Evolutionary conservation across 2,888 invertebrate species (phyloP).

Genomic region (Nymphalis polychloros): DNA sequence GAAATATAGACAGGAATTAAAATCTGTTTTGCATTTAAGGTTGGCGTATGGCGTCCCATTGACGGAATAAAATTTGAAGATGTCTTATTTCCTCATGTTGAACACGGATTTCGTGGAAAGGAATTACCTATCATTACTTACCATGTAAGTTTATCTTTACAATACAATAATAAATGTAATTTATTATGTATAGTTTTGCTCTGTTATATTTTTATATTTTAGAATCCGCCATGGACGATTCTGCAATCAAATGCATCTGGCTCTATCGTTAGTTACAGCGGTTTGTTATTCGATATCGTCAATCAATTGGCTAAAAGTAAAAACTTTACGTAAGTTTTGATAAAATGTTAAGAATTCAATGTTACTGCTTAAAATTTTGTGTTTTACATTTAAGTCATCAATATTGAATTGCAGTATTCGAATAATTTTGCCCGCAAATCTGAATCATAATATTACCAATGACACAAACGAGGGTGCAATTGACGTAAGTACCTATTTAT

Average conservation of each 20-base stretch:
- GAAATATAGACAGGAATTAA: not conserved
- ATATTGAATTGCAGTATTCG: conserved; percentile 57
- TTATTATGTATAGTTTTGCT: not conserved
- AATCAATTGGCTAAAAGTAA: conserved; percentile 87
- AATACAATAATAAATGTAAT: not conserved
- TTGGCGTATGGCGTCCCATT: conserved; percentile 88
- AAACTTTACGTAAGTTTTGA: conserved; percentile 87
- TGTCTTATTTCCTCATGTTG: conserved; percentile 89
- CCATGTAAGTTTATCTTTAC: conserved; percentile 84
- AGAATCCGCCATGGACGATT: conserved; percentile 96
- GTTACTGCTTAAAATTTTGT: too few relatives aligned
- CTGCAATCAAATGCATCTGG: conserved; percentile 83
- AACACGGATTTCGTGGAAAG: conserved; percentile 89
- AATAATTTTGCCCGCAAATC: conserved; percentile 56
- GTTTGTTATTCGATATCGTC: conserved; percentile 90
- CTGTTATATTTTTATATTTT: conserved; percentile 41
- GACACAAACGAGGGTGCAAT: conserved; percentile 53
- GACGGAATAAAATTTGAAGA: conserved; percentile 86
- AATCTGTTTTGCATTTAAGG: conserved; percentile 53
- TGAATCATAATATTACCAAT: conserved; percentile 56
- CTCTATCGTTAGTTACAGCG: conserved; percentile 81
- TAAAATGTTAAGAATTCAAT: not conserved
- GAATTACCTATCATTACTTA: conserved; percentile 87
- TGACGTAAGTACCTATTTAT: conserved; percentile 60
- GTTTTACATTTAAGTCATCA: not conserved